Evolutionary conservation across 2,113 vertebrate species (phyloP).

Genomic region (Morphnarchus princeps): DNA sequence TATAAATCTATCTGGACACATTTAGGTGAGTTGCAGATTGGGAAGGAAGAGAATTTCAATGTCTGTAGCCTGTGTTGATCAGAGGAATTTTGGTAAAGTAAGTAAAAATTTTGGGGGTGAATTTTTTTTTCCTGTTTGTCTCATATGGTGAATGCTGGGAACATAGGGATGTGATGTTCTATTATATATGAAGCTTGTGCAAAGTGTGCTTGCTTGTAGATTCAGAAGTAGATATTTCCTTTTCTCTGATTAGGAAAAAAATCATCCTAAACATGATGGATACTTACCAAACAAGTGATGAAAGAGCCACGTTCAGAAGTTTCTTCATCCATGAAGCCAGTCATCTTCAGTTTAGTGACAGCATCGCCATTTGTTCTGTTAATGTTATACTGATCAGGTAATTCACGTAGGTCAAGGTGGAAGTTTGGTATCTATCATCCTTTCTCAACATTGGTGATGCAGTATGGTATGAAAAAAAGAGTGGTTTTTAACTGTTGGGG

Average conservation of each 20-base stretch:
- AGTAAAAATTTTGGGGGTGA: background rate
- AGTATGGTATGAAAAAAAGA: background rate
- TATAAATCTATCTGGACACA: background rate
- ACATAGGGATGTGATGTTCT: background rate
- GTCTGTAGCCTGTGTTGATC: background rate
- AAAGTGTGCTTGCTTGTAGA: background rate
- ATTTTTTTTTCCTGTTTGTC: background rate
- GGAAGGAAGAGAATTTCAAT: fast-evolving
- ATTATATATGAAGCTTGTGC: background rate
- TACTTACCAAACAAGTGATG: background rate
- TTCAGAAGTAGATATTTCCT: background rate
- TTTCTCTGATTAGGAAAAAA: background rate
- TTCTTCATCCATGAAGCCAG: background rate
- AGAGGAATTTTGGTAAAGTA: background rate
- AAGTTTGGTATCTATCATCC: background rate
- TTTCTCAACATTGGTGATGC: background rate
- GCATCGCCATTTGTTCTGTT: background rate
- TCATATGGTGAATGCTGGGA: background rate
- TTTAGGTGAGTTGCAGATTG: background rate
- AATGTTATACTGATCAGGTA: background rate
- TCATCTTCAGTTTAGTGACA: background rate
- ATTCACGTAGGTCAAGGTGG: background rate
- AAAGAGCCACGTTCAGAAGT: background rate
- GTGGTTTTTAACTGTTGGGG: background rate
- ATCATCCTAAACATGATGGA: too few relatives aligned